phyloP scores from a whole-genome alignment of 2,113 vertebrate genomes.

The Geococcyx californianus region DNA sequence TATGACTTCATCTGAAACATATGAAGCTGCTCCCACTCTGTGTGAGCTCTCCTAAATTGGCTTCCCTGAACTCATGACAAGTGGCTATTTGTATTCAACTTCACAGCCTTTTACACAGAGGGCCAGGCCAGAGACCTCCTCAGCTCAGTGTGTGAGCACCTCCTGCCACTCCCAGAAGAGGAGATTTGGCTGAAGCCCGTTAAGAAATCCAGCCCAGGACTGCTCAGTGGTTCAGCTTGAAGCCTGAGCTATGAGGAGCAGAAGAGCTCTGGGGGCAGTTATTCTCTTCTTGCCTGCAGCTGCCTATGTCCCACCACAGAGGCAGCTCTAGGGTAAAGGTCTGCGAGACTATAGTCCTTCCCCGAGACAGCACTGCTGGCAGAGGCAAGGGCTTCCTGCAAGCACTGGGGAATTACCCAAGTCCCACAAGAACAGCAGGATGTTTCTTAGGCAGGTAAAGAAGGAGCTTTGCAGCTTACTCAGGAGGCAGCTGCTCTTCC shows the following conservation, averaged over 20 bases:
- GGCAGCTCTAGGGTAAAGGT: not conserved
- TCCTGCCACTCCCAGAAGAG: not conserved
- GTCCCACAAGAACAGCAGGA: not conserved
- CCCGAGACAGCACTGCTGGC: not conserved
- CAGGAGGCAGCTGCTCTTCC: not conserved
- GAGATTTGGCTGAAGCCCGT: not conserved
- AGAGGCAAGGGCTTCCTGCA: not conserved
- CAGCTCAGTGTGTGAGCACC: fast-evolving
- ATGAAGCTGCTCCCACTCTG: not conserved
- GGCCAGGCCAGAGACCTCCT: not conserved
- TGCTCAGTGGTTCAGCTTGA: not conserved
- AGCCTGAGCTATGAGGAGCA: not conserved
- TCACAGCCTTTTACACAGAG: not conserved
- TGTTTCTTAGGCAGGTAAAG: conserved; percentile 15
- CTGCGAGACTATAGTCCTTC: not conserved
- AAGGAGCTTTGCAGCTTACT: conserved; percentile 47
- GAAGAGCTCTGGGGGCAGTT: not conserved
- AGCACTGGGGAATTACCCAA: not conserved
- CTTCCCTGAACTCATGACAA: not conserved
- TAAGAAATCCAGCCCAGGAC: not conserved
- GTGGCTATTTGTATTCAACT: not conserved
- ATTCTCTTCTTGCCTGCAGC: not conserved
- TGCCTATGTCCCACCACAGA: not conserved
- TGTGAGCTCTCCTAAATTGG: not conserved
- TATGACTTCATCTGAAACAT: not conserved